Evolutionary conservation across 2,113 vertebrate genomes (phyloP), one percentile per base, ranked within the genome.

Genomic region (Elachura formosa): DNA sequence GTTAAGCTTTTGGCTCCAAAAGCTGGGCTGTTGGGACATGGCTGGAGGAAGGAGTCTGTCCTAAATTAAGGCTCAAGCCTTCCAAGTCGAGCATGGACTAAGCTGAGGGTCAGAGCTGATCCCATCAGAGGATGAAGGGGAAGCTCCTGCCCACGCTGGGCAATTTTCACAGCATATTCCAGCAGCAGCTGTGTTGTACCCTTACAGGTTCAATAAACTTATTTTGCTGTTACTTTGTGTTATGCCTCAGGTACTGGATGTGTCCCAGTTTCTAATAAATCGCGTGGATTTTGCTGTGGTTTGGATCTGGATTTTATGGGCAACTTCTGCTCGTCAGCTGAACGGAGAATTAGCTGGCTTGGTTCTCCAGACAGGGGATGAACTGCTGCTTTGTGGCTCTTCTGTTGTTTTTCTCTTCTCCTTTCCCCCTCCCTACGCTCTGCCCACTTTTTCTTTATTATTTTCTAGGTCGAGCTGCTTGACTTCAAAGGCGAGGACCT

Each of bases 401-500:
- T 52, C 40, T 73, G 86, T 80, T 95, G 93, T 85, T 90, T 77
- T 96, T 93, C 74, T 96, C 34, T 52, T 79, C 83, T 89, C 82
- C 69, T 89, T 91, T 36, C 36, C 45, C 16, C 6, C 40, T 31
- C 55, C 87, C 74, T 92, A 6, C 15, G 14, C 89, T 84, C 63
- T 96, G 62, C 61, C 41, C 79, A 52, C 89, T 71, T 94, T 79
- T 55, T 25, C 59, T 64, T 69, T 41, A 14, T 64, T 34, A 8
- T 69, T 45, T 72, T 97, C 84, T 85, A 99, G 99, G 98, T 99
- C 26, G 99, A 99, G 94, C 97, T 99, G 29, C 98, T 99, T 78
- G 98, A 98, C 95, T 99, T 99, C 97, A 98, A 98, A 97, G 99
- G 99, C 17, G 99, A 99, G 96, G 96, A 97, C 91, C 98, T 99